Evolutionary conservation across 2,888 invertebrate genomes (phyloP), one percentile per base, ranked within the genome.

Genomic region (Shargacucullia verbasci): DNA sequence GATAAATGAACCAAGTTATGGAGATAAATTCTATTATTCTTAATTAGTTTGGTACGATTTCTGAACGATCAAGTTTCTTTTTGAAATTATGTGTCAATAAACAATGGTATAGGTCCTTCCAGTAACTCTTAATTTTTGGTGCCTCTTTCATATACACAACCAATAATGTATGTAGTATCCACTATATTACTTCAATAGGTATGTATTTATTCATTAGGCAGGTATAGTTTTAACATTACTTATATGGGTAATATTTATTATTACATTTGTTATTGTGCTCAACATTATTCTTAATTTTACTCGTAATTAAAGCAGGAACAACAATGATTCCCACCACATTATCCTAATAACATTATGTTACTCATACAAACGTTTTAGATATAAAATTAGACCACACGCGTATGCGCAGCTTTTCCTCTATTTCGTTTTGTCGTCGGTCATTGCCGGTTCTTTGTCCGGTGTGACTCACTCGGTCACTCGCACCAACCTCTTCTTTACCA

Each of bases 361-460:
- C 73, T 73, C 76, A 67, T 54, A 58, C 69, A 53, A 56, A 50
- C 46, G 53, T 39, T 47, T 68, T 52, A 48, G 48, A 52, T 55
- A 29, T 49, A 62, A 60, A 68, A 59, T 77, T 75, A 66, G 66
- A 76, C 61, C 70, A 79, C 76, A 78, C 73, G 70, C 76, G 73
- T 79, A 65, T 67, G 46, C 75, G 76, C 67, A 70, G 77, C 68
- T 75, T 83, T 82, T 86, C 77, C 80, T 82, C 81, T 83, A 81
- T 80, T 82, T 86, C 76, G 76, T 89, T 87, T 90, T 87, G 85
- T 84, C 74, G 59, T 57, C 63, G 79, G 80, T 78, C 79, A 76
- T 80, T 80, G 82, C 67, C 69, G 72, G 73, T 73, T 80, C 89
- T 89, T 90, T 90, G 90, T 90, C 70, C 67, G 40, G 47, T 47